phyloP scores from a whole-genome alignment of 23 tunicate genomes.

The Trididemnum nubilum region DNA sequence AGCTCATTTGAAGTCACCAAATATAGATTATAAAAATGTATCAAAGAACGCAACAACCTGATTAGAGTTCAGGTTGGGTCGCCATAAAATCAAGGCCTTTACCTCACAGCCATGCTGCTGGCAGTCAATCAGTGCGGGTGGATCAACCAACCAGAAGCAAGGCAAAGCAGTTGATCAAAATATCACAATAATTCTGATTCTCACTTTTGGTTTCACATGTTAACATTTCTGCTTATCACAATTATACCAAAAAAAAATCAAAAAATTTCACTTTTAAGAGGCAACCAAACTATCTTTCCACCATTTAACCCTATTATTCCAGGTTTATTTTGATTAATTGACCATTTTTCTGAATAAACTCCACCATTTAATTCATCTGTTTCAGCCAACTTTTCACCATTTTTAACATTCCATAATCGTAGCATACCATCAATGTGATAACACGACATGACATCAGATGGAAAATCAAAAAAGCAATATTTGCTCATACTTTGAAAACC shows the following conservation, averaged over 20 bases:
- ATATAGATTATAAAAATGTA: no score
- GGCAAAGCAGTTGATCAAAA: no score
- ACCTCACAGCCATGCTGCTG: no score
- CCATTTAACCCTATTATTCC: not conserved
- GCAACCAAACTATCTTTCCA: not conserved
- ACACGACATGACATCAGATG: slow-evolving; percentile 1
- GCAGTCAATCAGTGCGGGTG: no score
- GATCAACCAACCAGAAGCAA: no score
- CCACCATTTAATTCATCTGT: slow-evolving; percentile 6
- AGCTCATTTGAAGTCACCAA: no score
- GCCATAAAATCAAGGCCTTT: no score
- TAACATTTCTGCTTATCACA: no score
- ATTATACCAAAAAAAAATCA: not conserved
- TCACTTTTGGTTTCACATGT: no score
- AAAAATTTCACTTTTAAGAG: not conserved
- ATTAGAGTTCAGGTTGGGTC: no score
- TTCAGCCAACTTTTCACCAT: not conserved
- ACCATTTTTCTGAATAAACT: not conserved
- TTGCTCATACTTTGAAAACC: slow-evolving; percentile 13
- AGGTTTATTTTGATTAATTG: not conserved
- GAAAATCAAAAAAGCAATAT: not conserved
- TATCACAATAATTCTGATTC: no score
- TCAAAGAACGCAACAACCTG: no score
- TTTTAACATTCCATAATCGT: not conserved
- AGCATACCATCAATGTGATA: slow-evolving; percentile 7